Conservation (phyloP, 1,140 invertebrate species). For the Glomeris maerens region DNA sequence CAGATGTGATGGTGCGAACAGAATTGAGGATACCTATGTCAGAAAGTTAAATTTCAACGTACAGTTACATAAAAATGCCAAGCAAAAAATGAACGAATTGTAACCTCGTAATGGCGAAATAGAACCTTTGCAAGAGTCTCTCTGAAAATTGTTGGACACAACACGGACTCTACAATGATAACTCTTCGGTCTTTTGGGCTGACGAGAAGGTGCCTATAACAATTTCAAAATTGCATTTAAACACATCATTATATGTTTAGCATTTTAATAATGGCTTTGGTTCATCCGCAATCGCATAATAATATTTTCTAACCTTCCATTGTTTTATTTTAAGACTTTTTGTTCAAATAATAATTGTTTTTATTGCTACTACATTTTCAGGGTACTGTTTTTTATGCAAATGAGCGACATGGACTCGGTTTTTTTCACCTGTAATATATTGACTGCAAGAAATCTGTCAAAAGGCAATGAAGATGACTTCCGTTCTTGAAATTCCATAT, state of each 20-base stretch:
- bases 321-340: no score
- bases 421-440: slow-evolving; percentile 80
- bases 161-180: slow-evolving; percentile 76
- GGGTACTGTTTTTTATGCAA: no score
- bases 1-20: slow-evolving; percentile 63
- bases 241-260: neutral
- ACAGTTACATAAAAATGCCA: neutral
- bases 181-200: slow-evolving; percentile 85
- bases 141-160: slow-evolving; percentile 62
- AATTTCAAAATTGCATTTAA: slow-evolving; percentile 6
- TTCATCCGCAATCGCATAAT: neutral
- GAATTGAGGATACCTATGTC: slow-evolving; percentile 42
- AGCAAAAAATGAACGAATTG: slow-evolving; percentile 1
- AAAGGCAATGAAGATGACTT: slow-evolving; percentile 66
- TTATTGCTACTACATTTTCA: no score
- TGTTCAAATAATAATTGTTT: no score
- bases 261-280: neutral
- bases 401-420: no score
- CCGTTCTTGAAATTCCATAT: slow-evolving; percentile 53
- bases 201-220: slow-evolving; percentile 59
- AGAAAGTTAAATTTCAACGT: slow-evolving; percentile 5
- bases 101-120: slow-evolving; percentile 82
- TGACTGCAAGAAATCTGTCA: slow-evolving; percentile 75
- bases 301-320: no score
- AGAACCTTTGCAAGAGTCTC: slow-evolving; percentile 80